Conservation (phyloP, 2,888 invertebrate species). For the Hyposoter didymator region DNA sequence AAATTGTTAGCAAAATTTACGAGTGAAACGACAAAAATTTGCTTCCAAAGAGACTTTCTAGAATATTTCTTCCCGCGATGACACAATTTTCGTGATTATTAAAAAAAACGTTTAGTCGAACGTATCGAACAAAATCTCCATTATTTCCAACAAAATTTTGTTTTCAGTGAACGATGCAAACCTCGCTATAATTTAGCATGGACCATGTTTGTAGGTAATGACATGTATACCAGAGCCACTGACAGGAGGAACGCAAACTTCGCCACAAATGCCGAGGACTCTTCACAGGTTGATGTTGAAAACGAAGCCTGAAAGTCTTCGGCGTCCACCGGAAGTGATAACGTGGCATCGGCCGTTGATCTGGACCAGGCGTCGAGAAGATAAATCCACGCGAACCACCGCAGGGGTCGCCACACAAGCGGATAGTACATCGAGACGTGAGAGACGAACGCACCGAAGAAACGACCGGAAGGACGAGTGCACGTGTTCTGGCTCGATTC, state of each 20-base stretch:
- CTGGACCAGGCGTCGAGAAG: slow-evolving; percentile 54
- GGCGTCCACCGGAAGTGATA: slow-evolving; percentile 46
- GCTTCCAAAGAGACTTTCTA: too few species aligned
- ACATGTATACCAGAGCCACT: background rate
- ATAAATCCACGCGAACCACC: slow-evolving; percentile 67
- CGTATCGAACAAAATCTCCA: too few species aligned
- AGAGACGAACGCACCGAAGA: slow-evolving; percentile 46
- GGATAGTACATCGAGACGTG: slow-evolving; percentile 49
- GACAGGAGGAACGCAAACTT: slow-evolving; percentile 52
- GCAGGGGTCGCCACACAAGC: slow-evolving; percentile 65
- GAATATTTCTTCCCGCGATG: too few species aligned
- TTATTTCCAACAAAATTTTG: too few species aligned
- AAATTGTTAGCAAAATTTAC: too few species aligned
- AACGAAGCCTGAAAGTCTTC: slow-evolving; percentile 54
- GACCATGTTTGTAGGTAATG: background rate
- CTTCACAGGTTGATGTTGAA: slow-evolving; percentile 55
- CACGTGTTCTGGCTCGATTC: slow-evolving; percentile 58
- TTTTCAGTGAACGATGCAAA: too few species aligned
- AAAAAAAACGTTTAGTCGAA: too few species aligned
- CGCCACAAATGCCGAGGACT: slow-evolving; percentile 36
- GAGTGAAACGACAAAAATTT: too few species aligned
- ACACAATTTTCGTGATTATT: too few species aligned
- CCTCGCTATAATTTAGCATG: too few species aligned
- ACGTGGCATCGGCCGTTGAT: slow-evolving; percentile 58
- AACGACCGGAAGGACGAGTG: slow-evolving; percentile 45